phyloP scores from a whole-genome alignment of 2,113 vertebrate genomes.

The Aleadryas rufinucha region DNA sequence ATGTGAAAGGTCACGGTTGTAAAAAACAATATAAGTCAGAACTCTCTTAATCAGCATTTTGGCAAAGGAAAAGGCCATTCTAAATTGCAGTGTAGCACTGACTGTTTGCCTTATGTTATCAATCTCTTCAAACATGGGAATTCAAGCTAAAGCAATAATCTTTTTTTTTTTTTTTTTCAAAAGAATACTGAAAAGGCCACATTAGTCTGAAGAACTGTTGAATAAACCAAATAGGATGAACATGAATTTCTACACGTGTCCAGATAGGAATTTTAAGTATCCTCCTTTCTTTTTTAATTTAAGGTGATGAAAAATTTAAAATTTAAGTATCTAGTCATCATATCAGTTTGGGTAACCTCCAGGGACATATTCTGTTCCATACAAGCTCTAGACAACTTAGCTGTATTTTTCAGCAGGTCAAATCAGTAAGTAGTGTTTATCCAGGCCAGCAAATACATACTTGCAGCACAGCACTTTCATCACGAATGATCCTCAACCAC shows the following conservation, averaged over 20 bases:
- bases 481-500: neutral
- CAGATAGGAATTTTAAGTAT: neutral
- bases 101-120: conserved; percentile 32
- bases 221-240: neutral
- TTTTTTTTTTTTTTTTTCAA: neutral
- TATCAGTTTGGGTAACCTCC: neutral
- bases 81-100: neutral
- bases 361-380: neutral
- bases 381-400: neutral
- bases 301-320: neutral
- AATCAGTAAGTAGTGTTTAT: neutral
- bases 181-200: neutral
- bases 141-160: conserved; percentile 26
- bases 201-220: neutral
- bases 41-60: conserved; percentile 24
- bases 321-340: neutral
- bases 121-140: conserved; percentile 13
- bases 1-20: conserved; percentile 14
- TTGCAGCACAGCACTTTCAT: neutral
- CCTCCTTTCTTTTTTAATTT: neutral
- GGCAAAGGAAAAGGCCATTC: conserved; percentile 34
- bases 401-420: neutral
- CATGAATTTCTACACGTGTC: neutral
- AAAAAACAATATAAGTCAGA: conserved; percentile 14
- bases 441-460: neutral